phyloP scores from a whole-genome alignment of 2,888 invertebrate genomes.

The Metellina segmentata region DNA sequence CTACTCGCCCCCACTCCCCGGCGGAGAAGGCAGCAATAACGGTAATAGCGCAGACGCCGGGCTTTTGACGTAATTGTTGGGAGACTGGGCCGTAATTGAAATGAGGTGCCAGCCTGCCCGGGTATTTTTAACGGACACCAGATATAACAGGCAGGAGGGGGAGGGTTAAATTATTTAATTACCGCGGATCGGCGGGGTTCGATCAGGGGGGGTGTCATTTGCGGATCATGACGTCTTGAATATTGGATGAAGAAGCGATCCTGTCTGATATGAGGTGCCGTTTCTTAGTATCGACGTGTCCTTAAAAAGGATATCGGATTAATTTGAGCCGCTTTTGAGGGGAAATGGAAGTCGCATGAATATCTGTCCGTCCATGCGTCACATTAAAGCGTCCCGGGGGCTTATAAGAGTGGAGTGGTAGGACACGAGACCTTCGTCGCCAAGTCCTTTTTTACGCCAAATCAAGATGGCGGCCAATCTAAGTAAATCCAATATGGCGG shows the following conservation, averaged over 20 bases:
- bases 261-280: background rate
- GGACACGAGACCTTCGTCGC: too few relatives aligned
- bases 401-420: too few relatives aligned
- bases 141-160: background rate
- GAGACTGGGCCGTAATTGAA: conserved; percentile 37
- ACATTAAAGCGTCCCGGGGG: too few relatives aligned
- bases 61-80: conserved; percentile 42
- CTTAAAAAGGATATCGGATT: too few relatives aligned
- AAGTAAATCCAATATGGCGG: too few relatives aligned
- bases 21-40: conserved; percentile 28
- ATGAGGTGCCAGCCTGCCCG: background rate
- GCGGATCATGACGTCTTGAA: background rate
- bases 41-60: conserved; percentile 13
- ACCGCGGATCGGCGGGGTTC: background rate
- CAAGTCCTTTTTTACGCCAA: too few relatives aligned
- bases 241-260: background rate
- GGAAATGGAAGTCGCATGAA: too few relatives aligned
- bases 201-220: background rate
- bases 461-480: too few relatives aligned
- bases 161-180: background rate
- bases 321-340: too few relatives aligned
- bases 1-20: background rate
- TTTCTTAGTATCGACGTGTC: too few relatives aligned
- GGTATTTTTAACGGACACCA: background rate
- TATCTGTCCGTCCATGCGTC: too few relatives aligned